These are phyloP conservation scores for Octopus bimaculoides DNA, from an alignment of 1,140 invertebrate species.

Conservation along the genomic window DNA sequence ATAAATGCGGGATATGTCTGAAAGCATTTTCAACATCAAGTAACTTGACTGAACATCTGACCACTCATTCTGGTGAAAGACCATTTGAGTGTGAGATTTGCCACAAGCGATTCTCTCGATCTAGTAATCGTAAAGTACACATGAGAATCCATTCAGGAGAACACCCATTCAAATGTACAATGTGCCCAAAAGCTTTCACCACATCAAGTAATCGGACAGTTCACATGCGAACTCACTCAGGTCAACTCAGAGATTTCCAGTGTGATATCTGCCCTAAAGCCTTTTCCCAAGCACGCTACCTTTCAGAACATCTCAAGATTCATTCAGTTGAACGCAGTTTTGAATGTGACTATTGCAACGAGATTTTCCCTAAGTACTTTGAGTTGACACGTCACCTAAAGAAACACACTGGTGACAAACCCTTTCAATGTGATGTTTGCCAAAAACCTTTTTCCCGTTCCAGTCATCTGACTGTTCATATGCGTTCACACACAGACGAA, in stretches of 20 bases:
- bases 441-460: slow-evolving; percentile 31
- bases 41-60: slow-evolving; percentile 40
- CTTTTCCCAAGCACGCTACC: neutral
- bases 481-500: slow-evolving; percentile 53
- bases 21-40: slow-evolving; percentile 21
- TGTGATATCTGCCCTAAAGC: slow-evolving; percentile 10
- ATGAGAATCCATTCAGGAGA: slow-evolving; percentile 6
- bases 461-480: slow-evolving; percentile 45
- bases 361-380: slow-evolving; percentile 85
- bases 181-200: slow-evolving; percentile 14
- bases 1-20: slow-evolving; percentile 23
- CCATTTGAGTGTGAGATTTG: slow-evolving; percentile 53
- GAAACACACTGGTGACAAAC: slow-evolving; percentile 87
- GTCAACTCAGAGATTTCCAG: neutral
- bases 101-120: slow-evolving; percentile 24
- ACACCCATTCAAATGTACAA: slow-evolving; percentile 10
- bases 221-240: slow-evolving; percentile 8
- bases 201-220: neutral
- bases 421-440: slow-evolving; percentile 73
- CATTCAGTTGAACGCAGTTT: slow-evolving; percentile 11
- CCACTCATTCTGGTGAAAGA: slow-evolving; percentile 50
- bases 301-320: slow-evolving; percentile 30
- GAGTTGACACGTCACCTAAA: slow-evolving; percentile 84
- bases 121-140: neutral
- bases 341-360: slow-evolving; percentile 70